Evolutionary conservation across 2,888 invertebrate species (phyloP).

Genomic region (Torymus tubicola): DNA sequence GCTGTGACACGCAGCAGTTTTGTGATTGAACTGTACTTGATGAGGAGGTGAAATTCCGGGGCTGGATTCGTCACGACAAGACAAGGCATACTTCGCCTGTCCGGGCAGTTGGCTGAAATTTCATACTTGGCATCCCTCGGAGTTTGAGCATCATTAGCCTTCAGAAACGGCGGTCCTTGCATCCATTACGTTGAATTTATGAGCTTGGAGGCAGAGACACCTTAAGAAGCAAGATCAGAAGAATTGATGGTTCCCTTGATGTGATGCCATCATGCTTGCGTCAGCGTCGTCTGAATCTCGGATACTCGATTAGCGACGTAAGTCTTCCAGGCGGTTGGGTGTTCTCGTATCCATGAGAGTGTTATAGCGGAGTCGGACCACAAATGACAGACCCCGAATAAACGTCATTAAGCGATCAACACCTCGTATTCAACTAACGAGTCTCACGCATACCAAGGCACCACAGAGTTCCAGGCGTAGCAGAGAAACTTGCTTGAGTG

Average conservation of each 20-base stretch:
- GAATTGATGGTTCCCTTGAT: background rate
- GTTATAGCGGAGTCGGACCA: background rate
- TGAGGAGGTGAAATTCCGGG: background rate
- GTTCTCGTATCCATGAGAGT: conserved; percentile 1
- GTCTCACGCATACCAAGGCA: no score
- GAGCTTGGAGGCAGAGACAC: background rate
- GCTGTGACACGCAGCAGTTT: background rate
- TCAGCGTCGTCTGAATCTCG: background rate
- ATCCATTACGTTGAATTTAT: background rate
- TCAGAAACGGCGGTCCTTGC: background rate
- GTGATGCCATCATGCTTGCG: background rate
- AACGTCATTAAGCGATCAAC: no score
- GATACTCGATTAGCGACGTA: background rate
- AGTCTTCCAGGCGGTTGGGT: background rate
- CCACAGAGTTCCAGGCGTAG: background rate
- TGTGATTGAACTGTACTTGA: background rate
- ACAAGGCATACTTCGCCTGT: background rate
- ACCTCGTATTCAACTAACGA: no score
- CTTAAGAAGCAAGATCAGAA: background rate
- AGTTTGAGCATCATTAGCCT: background rate
- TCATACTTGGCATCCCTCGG: background rate
- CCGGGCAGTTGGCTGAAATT: background rate
- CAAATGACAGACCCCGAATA: no score
- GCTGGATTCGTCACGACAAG: background rate
- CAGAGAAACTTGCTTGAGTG: background rate